These are phyloP conservation scores for Nycticorax nycticorax DNA, from an alignment of 2,113 vertebrate genomes.

Conservation along the genomic window DNA sequence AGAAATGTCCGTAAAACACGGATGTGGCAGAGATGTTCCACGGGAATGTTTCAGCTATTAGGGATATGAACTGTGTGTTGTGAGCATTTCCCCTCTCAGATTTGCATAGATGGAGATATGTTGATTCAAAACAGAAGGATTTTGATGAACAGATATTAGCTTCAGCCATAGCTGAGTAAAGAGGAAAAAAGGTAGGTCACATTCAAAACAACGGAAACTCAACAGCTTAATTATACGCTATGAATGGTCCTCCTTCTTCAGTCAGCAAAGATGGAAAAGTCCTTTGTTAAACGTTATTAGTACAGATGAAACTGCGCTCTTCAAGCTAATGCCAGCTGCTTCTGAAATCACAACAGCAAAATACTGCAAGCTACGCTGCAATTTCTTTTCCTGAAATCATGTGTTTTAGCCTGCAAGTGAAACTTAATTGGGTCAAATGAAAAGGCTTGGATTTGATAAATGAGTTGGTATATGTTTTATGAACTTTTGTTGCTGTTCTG, in stretches of 20 bases:
- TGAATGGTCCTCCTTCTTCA: neutral
- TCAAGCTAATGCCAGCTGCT: neutral
- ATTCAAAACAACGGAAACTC: conserved; percentile 45
- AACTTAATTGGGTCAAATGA: neutral
- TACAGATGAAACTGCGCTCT: neutral
- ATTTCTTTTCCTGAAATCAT: neutral
- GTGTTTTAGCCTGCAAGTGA: neutral
- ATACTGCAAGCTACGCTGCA: neutral
- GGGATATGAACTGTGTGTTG: neutral
- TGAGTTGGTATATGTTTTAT: neutral
- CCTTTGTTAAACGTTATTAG: neutral
- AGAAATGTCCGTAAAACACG: fast-evolving
- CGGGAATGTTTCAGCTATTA: neutral
- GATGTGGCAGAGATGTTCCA: neutral
- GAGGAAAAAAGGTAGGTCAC: conserved; percentile 33
- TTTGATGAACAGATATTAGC: conserved; percentile 26
- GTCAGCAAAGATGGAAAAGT: neutral
- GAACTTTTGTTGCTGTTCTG: neutral
- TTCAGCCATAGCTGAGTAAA: conserved; percentile 34
- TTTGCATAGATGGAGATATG: neutral
- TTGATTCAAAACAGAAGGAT: conserved; percentile 36
- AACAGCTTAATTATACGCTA: neutral
- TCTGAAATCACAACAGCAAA: neutral
- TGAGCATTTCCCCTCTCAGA: neutral
- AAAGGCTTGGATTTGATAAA: neutral